Conservation (phyloP, 1,140 invertebrate genomes). For the Pinna nobilis region DNA sequence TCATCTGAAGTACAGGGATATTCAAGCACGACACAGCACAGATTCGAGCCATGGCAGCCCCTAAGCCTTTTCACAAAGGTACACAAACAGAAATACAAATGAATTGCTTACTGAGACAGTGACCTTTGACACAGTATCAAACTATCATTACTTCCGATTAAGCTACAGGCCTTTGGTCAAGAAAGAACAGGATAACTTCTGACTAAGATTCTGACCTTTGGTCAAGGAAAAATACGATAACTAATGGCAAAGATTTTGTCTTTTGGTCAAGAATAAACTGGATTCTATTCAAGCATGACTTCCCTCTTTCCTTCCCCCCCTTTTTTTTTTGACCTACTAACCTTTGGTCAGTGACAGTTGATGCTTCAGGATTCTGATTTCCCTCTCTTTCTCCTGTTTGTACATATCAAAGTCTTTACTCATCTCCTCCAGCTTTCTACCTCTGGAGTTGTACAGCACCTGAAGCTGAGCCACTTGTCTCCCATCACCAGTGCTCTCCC, state of each 20-base stretch:
- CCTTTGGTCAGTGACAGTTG: slow-evolving; percentile 66
- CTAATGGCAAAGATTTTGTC: neutral
- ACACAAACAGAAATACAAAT: too few relatives aligned
- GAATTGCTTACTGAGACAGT: neutral
- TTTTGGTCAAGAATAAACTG: too few relatives aligned
- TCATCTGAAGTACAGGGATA: too few relatives aligned
- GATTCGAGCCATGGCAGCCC: too few relatives aligned
- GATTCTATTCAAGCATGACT: neutral
- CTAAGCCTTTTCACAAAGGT: too few relatives aligned
- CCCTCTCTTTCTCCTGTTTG: slow-evolving; percentile 59
- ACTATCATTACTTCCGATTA: neutral
- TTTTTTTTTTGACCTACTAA: slow-evolving; percentile 20
- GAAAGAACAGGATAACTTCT: too few relatives aligned
- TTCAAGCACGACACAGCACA: too few relatives aligned
- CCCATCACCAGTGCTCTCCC: slow-evolving; percentile 24
- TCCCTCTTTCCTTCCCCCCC: neutral
- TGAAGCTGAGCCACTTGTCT: slow-evolving; percentile 63
- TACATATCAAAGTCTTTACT: slow-evolving; percentile 55
- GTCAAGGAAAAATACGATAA: neutral
- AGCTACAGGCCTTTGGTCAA: neutral
- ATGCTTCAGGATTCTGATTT: slow-evolving; percentile 67
- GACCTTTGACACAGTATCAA: neutral
- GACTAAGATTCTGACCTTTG: neutral
- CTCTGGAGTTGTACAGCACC: slow-evolving; percentile 68
- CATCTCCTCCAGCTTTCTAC: slow-evolving; percentile 68